A percentile compares a stretch with the other conserved stretches of the same genome.
Conservation (phyloP, 2,888 invertebrate genomes). For the Therioaphis trifolii region DNA sequence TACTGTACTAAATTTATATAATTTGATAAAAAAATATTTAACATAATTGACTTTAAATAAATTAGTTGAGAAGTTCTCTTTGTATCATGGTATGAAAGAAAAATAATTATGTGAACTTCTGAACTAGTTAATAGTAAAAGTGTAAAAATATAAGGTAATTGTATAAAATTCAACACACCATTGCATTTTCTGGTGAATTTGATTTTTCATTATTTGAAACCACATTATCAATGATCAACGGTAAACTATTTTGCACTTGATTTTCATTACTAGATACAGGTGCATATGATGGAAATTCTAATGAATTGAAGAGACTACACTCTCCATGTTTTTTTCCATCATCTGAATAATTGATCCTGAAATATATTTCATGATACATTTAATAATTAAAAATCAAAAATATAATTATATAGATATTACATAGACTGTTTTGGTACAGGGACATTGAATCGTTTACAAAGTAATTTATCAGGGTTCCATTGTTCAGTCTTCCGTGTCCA, state of each 20-base stretch:
- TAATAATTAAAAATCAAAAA: not conserved
- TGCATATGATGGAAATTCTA: not conserved
- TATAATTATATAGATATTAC: conserved; percentile 21
- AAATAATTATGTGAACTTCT: too few relatives aligned
- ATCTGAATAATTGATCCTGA: conserved; percentile 33
- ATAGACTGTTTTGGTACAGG: conserved; percentile 76
- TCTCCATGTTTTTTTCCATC: conserved; percentile 59
- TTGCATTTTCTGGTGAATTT: not conserved
- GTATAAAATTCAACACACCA: conserved; percentile 10
- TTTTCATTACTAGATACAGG: not conserved
- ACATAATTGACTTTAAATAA: too few relatives aligned
- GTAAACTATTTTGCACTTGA: not conserved
- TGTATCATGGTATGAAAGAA: too few relatives aligned
- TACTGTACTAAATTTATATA: too few relatives aligned
- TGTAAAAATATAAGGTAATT: too few relatives aligned
- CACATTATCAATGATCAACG: not conserved
- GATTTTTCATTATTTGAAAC: not conserved
- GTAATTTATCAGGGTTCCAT: conserved; percentile 86
- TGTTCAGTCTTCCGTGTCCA: conserved; percentile 76
- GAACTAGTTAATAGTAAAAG: too few relatives aligned
- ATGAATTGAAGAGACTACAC: conserved; percentile 64
- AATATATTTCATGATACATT: not conserved
- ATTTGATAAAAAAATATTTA: too few relatives aligned
- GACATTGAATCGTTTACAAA: conserved; percentile 94
- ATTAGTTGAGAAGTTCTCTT: too few relatives aligned